Percentiles rank a stretch among this genome's conserved stretches.
phyloP scores from a whole-genome alignment of 2,113 vertebrate genomes.

The Dromiciops gliroides region DNA sequence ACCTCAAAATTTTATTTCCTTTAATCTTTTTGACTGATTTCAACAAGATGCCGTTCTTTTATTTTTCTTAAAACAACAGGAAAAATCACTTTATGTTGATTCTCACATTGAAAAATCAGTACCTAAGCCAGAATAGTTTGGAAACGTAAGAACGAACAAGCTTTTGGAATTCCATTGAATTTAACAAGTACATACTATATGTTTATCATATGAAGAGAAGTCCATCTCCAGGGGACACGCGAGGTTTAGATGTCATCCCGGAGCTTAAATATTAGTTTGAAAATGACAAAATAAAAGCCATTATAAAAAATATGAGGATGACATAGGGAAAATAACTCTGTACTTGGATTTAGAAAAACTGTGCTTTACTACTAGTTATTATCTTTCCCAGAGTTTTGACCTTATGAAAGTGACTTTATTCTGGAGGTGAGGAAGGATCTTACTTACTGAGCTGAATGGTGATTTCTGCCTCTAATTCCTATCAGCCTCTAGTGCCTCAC shows the following conservation, averaged over 20 bases:
- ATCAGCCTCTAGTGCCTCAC: background rate
- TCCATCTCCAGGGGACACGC: background rate
- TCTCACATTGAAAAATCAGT: background rate
- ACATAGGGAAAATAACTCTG: background rate
- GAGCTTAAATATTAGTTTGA: background rate
- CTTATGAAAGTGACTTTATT: background rate
- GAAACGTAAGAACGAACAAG: too few relatives aligned
- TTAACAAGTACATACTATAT: background rate
- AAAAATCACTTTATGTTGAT: background rate
- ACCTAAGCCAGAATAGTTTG: background rate
- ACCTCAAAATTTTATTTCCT: background rate
- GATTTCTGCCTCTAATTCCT: background rate
- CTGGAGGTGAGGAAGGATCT: background rate
- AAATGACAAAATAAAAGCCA: background rate
- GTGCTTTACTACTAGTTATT: background rate
- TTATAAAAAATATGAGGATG: background rate
- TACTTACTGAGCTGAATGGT: background rate
- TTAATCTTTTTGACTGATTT: background rate
- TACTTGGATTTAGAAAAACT: background rate
- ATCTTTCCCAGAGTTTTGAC: background rate
- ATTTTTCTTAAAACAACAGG: constrained; percentile 22
- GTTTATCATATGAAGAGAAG: background rate
- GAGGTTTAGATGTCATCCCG: background rate
- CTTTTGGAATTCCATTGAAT: background rate
- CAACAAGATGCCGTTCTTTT: background rate